Evolutionary conservation across 2,113 vertebrate species (phyloP), one percentile per base, ranked within the genome.

Genomic region (Paracanthobrama guichenoti): DNA sequence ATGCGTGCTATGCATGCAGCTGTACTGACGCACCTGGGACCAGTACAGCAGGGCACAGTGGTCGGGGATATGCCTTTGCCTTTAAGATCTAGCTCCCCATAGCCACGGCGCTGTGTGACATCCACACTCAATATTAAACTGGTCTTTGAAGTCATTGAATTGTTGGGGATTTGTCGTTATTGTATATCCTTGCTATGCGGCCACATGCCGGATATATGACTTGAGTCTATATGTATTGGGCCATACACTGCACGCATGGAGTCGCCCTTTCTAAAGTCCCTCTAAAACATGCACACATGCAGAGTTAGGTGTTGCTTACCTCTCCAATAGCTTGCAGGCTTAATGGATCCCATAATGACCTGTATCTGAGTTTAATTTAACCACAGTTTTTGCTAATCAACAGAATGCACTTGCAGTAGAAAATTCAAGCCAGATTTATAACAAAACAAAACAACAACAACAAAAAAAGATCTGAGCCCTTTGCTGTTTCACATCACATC

Each of bases 31-130:
- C 88, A 82, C 84, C 79, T 71, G 81, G 46, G 50, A 83, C 57
- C 60, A 24, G 20, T 66, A 14, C 86, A 84, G 82, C 77, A 46
- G 82, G 86, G n/a, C 46, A 74, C 82, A 74, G 42, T 66, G 73
- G 84, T 57, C 16, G 60, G 57, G 64, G 48, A 84, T 85, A 55
- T 85, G 86, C 86, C 86, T 79, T 72, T 79, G 78, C 39, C 72
- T 85, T 87, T 66, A 86, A 84, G 76, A 71, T 44, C 57, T 44
- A 59, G 88, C 75, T 89, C 86, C 85, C 86, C 50, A 9, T 50
- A 73, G n/a, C 53, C 67, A 59, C 46, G 18, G 48, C 84, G 14
- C 81, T 67, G 79, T 82, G 81, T 59, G 60, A 82, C 72, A 55
- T 85, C 83, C 28, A 64, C 28, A 26, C 57, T 66, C 60, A 48